A percentile compares a stretch with the other conserved stretches of the same genome.
Evolutionary conservation across 2,797 vertebrate species (phyloP).

Genomic region (Ambastaia sidthimunki): DNA sequence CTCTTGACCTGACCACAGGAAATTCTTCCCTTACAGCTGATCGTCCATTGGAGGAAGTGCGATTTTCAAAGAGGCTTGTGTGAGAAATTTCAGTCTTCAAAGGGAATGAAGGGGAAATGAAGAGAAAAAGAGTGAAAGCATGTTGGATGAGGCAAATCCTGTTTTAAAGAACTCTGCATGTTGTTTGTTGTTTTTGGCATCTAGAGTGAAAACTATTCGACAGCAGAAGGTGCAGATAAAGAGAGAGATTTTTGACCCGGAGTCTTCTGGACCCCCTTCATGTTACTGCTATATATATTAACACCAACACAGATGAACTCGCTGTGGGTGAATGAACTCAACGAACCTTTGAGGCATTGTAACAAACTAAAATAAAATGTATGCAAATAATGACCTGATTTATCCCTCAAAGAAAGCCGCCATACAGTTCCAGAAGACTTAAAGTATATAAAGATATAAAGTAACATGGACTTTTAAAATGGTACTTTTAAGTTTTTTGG

Average conservation of each 20-base stretch:
- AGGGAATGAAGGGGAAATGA: conserved; percentile 30
- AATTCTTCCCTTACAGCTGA: conserved; percentile 17
- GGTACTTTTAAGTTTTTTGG: too few relatives aligned
- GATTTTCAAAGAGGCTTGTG: conserved; percentile 17
- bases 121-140: conserved; percentile 22
- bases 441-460: too few relatives aligned
- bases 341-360: neutral
- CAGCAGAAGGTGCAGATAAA: conserved; percentile 73
- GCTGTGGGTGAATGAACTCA: neutral
- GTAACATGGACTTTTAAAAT: too few relatives aligned
- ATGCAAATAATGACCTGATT: neutral
- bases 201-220: conserved; percentile 43
- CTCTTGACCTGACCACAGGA: conserved; percentile 43
- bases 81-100: conserved; percentile 43
- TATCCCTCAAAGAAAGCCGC: neutral
- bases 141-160: conserved; percentile 80
- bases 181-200: conserved; percentile 79
- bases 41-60: neutral
- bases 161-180: conserved; percentile 73
- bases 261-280: neutral
- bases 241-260: too few relatives aligned
- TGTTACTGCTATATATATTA: conserved; percentile 40
- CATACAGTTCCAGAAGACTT: too few relatives aligned
- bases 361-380: neutral
- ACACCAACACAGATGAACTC: conserved; percentile 10